Percentiles rank a stretch among this genome's conserved stretches.
phyloP scores from a whole-genome alignment of 2,888 invertebrate genomes.

The Xylophagus ater region DNA sequence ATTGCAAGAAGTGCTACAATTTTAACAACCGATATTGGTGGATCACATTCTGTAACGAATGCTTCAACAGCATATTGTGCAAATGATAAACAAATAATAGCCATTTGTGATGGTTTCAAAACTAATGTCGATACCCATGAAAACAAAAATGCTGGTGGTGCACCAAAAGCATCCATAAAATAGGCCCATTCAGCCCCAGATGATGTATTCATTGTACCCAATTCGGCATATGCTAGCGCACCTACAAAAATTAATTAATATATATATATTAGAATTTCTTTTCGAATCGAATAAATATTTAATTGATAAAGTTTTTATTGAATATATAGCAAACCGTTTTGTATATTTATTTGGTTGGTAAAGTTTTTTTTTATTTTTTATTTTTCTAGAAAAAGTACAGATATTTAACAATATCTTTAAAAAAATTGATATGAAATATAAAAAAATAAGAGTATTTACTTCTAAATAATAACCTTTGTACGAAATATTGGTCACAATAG shows the following conservation, averaged over 20 bases:
- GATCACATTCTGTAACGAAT: conserved; percentile 76
- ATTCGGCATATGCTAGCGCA: conserved; percentile 85
- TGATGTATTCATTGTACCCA: conserved; percentile 91
- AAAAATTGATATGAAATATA: too few relatives aligned
- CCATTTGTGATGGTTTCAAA: conserved; percentile 87
- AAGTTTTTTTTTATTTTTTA: too few relatives aligned
- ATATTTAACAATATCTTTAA: too few relatives aligned
- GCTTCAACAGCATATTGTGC: conserved; percentile 89
- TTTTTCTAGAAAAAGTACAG: too few relatives aligned
- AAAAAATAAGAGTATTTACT: too few relatives aligned
- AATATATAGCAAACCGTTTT: too few relatives aligned
- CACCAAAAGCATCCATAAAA: conserved; percentile 90
- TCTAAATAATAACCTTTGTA: too few relatives aligned
- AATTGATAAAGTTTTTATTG: too few relatives aligned
- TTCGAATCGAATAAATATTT: too few relatives aligned
- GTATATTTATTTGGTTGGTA: too few relatives aligned
- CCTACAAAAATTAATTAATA: conserved; percentile 44
- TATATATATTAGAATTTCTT: too few relatives aligned
- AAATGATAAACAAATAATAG: conserved; percentile 86
- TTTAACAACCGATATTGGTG: conserved; percentile 72
- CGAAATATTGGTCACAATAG: too few relatives aligned
- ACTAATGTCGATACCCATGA: conserved; percentile 90
- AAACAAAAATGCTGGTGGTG: conserved; percentile 79
- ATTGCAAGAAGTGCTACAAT: conserved; percentile 80
- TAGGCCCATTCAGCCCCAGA: conserved; percentile 94